Evolutionary conservation across 2,888 invertebrate genomes (phyloP), one percentile per base, ranked within the genome.

Genomic region (Hecatera dysodea): DNA sequence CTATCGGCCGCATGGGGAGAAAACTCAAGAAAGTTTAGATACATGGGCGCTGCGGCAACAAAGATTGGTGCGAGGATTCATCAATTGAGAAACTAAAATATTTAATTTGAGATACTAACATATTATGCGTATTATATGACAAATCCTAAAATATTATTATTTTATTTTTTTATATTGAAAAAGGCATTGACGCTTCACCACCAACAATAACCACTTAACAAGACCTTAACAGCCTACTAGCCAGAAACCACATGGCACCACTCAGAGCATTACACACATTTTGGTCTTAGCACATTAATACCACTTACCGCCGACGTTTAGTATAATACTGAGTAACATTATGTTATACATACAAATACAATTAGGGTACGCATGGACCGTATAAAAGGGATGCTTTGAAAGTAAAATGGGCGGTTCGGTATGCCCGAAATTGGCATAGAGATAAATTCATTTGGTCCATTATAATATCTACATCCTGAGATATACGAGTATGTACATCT

Each of bases 181-280:
- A n/a, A n/a, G n/a, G n/a, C n/a, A n/a, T n/a, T n/a, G n/a, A n/a
- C n/a, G n/a, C n/a, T n/a, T n/a, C n/a, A n/a, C n/a, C n/a, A n/a
- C n/a, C n/a, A n/a, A n/a, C 2, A 42, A 36, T 29, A 71, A 50
- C 15, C n/a, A 69, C 46, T 22, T 56, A 48, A n/a, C n/a, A n/a
- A 29, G 59, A n/a, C 24, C 22, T 15, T 39, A 33, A 52, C 24
- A 24, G 33, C 44, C 24, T 50, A 22, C 1, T 22, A 79, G 19
- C 36, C 39, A 36, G 44, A 44, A 59, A 50, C 59, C 75, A 64
- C 55, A 48, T 62, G 61, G 50, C 52, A n/a, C 55, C 48, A 52
- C 78, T 81, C 53, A 55, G 46, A 5, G 50, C 44, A 65, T 80
- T 69, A 76, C 81, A 70, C 46, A 65, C 78, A 48, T 65, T 80